Percentiles rank a stretch among this genome's conserved stretches.
Evolutionary conservation across 1,140 invertebrate species (phyloP).

Genomic region (Drosophila saltans): DNA sequence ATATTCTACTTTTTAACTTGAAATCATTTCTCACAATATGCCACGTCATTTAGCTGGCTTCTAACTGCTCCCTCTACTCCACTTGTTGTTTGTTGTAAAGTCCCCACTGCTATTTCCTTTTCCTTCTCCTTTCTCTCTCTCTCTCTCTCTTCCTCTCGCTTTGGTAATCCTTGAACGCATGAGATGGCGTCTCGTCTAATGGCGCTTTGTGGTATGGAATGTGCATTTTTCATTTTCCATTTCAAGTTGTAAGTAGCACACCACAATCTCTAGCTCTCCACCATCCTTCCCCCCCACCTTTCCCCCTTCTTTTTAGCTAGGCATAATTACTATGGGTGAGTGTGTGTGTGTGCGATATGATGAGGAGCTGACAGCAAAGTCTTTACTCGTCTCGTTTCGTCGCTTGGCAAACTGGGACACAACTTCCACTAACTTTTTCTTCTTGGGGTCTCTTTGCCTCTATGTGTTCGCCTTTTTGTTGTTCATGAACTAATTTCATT

Average conservation of each 20-base stretch:
- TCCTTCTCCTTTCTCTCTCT: background rate
- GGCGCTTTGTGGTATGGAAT: conserved; percentile 69
- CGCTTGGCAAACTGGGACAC: conserved; percentile 71
- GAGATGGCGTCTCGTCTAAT: conserved; percentile 50
- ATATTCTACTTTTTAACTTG: background rate
- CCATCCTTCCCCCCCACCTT: conserved; percentile 23
- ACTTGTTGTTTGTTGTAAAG: conserved; percentile 12
- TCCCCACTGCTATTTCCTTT: conserved; percentile 7
- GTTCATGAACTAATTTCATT: conserved; percentile 12
- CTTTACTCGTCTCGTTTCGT: conserved; percentile 1
- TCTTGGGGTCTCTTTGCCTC: background rate
- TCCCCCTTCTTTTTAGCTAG: conserved; percentile 61
- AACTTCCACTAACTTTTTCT: conserved; percentile 59
- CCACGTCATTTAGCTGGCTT: conserved; percentile 3
- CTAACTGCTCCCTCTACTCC: conserved; percentile 6
- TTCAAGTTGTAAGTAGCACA: conserved; percentile 59
- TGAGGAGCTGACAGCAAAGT: conserved; percentile 62
- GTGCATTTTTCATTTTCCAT: conserved; percentile 67
- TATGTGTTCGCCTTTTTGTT: background rate
- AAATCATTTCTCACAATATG: conserved; percentile 13
- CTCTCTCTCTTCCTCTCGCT: conserved; percentile 16
- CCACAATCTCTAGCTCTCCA: conserved; percentile 3
- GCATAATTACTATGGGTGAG: conserved; percentile 66
- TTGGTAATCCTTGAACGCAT: conserved; percentile 64
- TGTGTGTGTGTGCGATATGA: conserved; percentile 40